Evolutionary conservation across 2,113 vertebrate genomes (phyloP), one percentile per base, ranked within the genome.

Genomic region (Sakesphorus luctuosus): DNA sequence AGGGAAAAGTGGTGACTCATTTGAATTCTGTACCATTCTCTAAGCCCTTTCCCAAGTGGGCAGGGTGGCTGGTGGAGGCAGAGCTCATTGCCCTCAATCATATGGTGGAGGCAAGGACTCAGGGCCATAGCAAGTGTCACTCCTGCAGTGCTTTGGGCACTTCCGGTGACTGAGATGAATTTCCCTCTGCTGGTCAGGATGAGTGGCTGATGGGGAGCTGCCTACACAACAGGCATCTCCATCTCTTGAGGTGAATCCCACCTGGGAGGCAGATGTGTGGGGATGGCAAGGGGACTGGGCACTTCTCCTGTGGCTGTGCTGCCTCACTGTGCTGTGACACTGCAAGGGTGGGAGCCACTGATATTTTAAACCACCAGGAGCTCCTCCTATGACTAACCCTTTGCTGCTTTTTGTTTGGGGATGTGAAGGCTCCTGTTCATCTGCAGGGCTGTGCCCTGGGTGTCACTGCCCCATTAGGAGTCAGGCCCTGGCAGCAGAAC

Each of bases 101-200:
- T 9, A 16, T 35, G 40, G 20, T 2, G 11, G 35, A 77, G 50
- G n/a, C 14, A 31, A 25, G 0, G 3, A 36, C 52, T 10, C 0
- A 0, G 44, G 44, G 26, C 46, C 9, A 2, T 25, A 23, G 73
- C 26, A 23, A 0, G 0, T 55, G 24, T 36, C 24, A 21, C 18
- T 53, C 5, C 56, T 65, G 65, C 78, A 40, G n/a, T 0, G 2
- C 23, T 88, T 33, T n/a, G 40, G 18, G 26, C 9, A 4, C 29
- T 68, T 55, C 16, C 35, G n/a, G 68, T 1, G 5, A 24, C 47
- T 1, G 3, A 69, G 53, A 40, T 40, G 2, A 74, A 23, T 50
- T 74, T 49, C 26, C 36, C 24, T 33, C 17, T 50, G 40, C 47
- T 84, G 36, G 13, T 46, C 0, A 0, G 73, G 35, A 18, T 49